Evolutionary conservation across 2,797 vertebrate species (phyloP).

Genomic region (Sus cebifrons): DNA sequence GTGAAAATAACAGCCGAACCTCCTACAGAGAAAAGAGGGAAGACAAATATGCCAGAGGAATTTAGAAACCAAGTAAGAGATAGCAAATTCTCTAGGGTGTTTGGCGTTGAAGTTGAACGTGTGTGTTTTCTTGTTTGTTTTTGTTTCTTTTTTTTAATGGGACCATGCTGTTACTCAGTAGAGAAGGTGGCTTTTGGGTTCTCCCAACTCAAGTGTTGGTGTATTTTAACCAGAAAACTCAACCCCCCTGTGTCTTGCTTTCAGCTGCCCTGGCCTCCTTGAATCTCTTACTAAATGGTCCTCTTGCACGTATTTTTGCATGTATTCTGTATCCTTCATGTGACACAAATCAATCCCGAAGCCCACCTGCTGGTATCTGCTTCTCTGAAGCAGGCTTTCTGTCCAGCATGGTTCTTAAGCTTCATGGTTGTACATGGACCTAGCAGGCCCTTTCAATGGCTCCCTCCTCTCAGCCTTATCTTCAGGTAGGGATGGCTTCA

Average conservation of each 20-base stretch:
- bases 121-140: neutral
- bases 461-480: neutral
- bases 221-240: neutral
- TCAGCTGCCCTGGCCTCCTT: neutral
- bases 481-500: neutral
- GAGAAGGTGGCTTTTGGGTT: neutral
- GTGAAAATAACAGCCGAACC: neutral
- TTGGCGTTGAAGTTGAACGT: neutral
- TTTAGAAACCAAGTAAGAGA: constrained; percentile 11
- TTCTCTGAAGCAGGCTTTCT: neutral
- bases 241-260: neutral
- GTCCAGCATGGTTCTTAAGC: neutral
- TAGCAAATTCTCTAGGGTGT: neutral
- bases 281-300: neutral
- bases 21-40: neutral
- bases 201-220: neutral
- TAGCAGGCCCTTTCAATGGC: neutral
- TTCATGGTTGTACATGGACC: neutral
- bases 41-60: neutral
- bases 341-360: neutral
- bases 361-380: neutral
- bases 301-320: neutral
- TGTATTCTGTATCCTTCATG: neutral
- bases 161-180: neutral
- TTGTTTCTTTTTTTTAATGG: neutral